These are phyloP conservation scores for Ianthella basta DNA, from an alignment of 37 sponge, comb jelly and placozoan genomes.

Conservation along the genomic window DNA sequence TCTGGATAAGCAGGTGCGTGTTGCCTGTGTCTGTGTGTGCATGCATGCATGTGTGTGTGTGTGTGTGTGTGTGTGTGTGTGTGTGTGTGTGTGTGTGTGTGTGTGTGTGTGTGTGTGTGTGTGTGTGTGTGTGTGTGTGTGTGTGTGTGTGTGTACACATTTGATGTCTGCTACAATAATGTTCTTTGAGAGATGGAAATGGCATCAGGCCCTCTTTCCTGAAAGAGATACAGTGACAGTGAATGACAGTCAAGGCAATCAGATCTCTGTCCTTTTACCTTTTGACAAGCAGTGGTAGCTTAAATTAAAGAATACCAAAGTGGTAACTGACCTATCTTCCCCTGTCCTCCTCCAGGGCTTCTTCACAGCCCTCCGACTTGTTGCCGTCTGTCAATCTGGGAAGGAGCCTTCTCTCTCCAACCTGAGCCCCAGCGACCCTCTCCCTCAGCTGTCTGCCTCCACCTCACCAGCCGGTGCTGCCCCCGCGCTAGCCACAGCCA, in stretches of 20 bases:
- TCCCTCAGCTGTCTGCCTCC: slow-evolving; percentile 49
- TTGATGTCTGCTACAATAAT: neutral
- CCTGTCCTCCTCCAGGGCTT: slow-evolving; percentile 41
- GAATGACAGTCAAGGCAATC: too few relatives aligned
- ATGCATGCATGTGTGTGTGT: neutral
- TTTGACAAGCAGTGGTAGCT: too few relatives aligned
- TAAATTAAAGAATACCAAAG: too few relatives aligned
- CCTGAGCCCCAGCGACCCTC: slow-evolving; percentile 57
- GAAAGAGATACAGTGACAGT: too few relatives aligned
- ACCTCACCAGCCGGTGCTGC: neutral
- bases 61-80: neutral
- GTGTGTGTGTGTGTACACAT: neutral
- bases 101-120: neutral
- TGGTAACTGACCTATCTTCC: too few relatives aligned
- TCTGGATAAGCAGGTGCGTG: slow-evolving; percentile 74
- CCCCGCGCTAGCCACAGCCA: neutral
- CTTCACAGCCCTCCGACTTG: slow-evolving; percentile 61
- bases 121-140: neutral
- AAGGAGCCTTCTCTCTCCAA: slow-evolving; percentile 60
- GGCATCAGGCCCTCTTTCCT: neutral
- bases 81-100: neutral
- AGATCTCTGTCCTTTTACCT: too few relatives aligned
- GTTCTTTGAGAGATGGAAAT: neutral
- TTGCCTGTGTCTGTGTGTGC: neutral
- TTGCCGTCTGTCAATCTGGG: slow-evolving; percentile 74